These are phyloP conservation scores for Probosciger aterrimus DNA, from an alignment of 2,113 vertebrate genomes.

Conservation along the genomic window DNA sequence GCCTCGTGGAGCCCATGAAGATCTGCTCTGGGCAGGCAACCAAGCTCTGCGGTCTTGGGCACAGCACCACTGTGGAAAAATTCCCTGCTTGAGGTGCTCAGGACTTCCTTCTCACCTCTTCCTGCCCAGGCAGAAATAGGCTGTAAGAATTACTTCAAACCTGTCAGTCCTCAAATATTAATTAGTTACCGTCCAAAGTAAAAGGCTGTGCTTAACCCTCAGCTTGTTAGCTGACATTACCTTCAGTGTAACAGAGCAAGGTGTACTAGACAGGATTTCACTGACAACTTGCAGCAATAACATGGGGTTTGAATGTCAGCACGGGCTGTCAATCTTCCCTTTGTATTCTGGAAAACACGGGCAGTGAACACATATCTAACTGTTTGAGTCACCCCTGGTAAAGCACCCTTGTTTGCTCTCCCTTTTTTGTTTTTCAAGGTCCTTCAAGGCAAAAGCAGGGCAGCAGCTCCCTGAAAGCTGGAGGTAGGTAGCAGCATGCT, in stretches of 20 bases:
- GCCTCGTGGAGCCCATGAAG: background rate
- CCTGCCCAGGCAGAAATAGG: background rate
- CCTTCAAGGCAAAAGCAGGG: background rate
- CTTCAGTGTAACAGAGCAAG: background rate
- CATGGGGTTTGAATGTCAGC: background rate
- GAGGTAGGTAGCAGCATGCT: background rate
- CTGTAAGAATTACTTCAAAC: background rate
- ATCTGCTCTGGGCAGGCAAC: background rate
- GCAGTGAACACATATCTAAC: rapidly evolving
- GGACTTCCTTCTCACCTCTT: background rate
- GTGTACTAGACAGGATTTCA: rapidly evolving
- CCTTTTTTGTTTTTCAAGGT: background rate
- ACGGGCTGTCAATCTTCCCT: background rate
- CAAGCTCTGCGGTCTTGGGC: background rate
- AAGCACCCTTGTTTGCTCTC: background rate
- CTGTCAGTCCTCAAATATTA: background rate
- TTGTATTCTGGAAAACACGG: background rate
- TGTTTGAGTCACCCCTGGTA: background rate
- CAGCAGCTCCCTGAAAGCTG: background rate
- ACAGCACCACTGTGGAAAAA: background rate
- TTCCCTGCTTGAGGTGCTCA: background rate
- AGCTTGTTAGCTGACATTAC: background rate
- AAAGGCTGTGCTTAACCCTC: background rate
- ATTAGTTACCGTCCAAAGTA: background rate
- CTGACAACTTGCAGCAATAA: background rate